Conservation (phyloP, 2,797 vertebrate species). For the Hemibagrus guttatus region DNA sequence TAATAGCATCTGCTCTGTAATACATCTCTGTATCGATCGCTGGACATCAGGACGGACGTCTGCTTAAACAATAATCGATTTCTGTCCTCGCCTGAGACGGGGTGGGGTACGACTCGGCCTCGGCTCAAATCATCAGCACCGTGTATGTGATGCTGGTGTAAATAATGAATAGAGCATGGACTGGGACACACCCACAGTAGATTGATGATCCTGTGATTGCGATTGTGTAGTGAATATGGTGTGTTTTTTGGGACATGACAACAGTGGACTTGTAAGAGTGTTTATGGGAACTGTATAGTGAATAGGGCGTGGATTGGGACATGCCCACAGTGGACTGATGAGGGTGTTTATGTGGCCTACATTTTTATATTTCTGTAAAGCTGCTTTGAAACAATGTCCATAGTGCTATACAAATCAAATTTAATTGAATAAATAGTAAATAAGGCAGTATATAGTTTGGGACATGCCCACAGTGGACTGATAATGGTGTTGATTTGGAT, state of each 20-base stretch:
- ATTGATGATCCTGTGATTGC: neutral
- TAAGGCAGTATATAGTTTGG: too few relatives aligned
- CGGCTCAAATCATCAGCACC: constrained; percentile 74
- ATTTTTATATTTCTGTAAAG: too few relatives aligned
- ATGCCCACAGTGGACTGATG: neutral
- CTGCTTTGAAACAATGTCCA: too few relatives aligned
- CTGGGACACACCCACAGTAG: neutral
- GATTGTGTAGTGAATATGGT: neutral
- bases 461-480: too few relatives aligned
- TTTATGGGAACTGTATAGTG: neutral
- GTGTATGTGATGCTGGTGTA: constrained; percentile 55
- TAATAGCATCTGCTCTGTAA: constrained; percentile 50
- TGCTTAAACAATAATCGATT: constrained; percentile 83
- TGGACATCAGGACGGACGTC: constrained; percentile 56
- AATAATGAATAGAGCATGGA: neutral
- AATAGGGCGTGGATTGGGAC: neutral
- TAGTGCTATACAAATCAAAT: too few relatives aligned
- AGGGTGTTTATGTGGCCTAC: neutral
- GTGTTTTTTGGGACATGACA: neutral
- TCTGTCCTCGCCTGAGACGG: constrained; percentile 77
- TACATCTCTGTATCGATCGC: constrained; percentile 62
- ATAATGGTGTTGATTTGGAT: too few relatives aligned
- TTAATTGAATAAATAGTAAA: too few relatives aligned
- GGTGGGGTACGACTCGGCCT: constrained; percentile 78
- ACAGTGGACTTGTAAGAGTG: neutral